Conservation (phyloP, 2,888 invertebrate species). For the Xestia sexstrigata region DNA sequence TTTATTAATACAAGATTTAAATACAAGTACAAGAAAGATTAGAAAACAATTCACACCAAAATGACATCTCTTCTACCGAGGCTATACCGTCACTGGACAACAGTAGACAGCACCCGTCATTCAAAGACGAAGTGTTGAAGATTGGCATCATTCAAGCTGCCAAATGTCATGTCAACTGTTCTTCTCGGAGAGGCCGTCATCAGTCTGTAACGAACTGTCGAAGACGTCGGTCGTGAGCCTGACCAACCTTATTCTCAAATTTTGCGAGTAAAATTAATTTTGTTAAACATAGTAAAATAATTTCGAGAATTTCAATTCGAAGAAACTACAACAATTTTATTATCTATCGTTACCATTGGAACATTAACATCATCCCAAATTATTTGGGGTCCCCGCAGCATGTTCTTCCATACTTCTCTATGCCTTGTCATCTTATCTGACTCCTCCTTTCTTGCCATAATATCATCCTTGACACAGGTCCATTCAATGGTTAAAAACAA, state of each 20-base stretch:
- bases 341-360: not conserved
- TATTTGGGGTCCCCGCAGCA: too few species aligned
- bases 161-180: slow-evolving; percentile 29
- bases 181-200: not conserved
- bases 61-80: not conserved
- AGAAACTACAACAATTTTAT: not conserved
- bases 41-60: not conserved
- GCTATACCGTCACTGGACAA: not conserved
- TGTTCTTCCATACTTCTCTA: too few species aligned
- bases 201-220: not conserved
- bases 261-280: not conserved
- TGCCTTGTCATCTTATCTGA: too few species aligned
- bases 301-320: not conserved
- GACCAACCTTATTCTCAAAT: not conserved
- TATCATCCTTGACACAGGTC: too few species aligned
- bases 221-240: not conserved
- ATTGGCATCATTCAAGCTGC: slow-evolving; percentile 27
- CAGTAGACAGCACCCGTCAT: slow-evolving; percentile 8
- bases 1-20: not conserved
- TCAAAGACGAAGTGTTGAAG: slow-evolving; percentile 7
- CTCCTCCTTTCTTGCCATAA: too few species aligned
- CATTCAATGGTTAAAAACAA: too few species aligned
- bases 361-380: too few species aligned
- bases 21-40: not conserved
- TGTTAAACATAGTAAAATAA: not conserved